Evolutionary conservation across 2,113 vertebrate species (phyloP).

Genomic region (Tretioscincus oriximinensis): DNA sequence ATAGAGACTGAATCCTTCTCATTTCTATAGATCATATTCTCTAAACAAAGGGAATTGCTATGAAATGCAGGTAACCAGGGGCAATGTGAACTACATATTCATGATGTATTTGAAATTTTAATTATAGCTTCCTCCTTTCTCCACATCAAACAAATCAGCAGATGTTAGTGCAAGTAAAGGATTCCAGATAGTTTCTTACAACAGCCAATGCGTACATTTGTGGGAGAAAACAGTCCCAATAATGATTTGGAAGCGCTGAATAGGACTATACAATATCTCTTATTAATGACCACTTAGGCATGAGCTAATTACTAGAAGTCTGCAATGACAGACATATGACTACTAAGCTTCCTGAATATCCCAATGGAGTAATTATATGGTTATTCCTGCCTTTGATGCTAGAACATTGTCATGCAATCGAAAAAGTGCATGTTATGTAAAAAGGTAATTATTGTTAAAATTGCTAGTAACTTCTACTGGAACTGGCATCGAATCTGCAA

Average conservation of each 20-base stretch:
- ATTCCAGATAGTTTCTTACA: conserved; percentile 12
- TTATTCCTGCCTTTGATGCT: conserved; percentile 22
- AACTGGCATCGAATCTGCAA: conserved; percentile 2
- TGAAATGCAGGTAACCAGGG: neutral
- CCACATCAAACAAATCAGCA: conserved; percentile 12
- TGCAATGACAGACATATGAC: conserved; percentile 8
- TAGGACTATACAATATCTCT: neutral
- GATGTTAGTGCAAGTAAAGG: conserved; percentile 11
- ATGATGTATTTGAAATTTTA: conserved; percentile 26
- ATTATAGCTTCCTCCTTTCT: conserved; percentile 7
- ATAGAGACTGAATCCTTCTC: neutral
- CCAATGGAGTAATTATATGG: conserved; percentile 17
- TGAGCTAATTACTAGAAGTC: neutral
- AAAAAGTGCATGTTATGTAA: conserved; percentile 13
- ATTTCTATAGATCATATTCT: neutral
- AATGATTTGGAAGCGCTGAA: conserved; percentile 1
- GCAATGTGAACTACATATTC: conserved; percentile 5
- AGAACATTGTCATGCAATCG: conserved; percentile 28
- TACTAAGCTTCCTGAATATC: conserved; percentile 15
- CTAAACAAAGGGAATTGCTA: neutral
- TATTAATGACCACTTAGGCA: conserved; percentile 2
- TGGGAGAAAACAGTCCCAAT: neutral
- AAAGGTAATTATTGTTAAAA: conserved; percentile 29
- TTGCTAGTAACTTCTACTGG: conserved; percentile 2
- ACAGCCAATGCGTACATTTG: neutral